Evolutionary conservation across 2,797 vertebrate genomes (phyloP), one percentile per base, ranked within the genome.

Genomic region (Odontamblyopus rebecca): DNA sequence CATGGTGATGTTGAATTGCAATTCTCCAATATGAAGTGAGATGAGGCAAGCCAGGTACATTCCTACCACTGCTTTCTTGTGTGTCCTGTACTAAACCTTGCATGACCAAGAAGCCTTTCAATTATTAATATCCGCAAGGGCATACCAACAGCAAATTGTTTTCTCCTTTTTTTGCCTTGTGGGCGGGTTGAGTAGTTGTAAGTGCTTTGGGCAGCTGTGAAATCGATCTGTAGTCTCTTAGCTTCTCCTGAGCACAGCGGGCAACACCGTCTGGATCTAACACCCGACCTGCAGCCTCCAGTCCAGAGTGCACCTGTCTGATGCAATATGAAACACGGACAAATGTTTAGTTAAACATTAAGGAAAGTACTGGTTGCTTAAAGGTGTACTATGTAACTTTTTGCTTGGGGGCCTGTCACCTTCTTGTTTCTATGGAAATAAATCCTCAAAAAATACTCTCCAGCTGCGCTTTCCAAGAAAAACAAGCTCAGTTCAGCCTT

Each of bases 61-160:
- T 71, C 81, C 82, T 83, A 81, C 75, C 61, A 81, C 76, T 60
- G 56, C 66, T 67, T 66, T 67, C 71, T 67, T 63, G 74, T 68
- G 56, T 68, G 70, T 70, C 72, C 70, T 71, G 73, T 79, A 89
- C 86, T 88, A 88, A 89, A 88, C 83, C 76, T 72, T 71, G 76
- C 78, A 75, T 79, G 84, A 82, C 79, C 76, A 69, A 78, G 83
- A 87, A 87, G 83, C 70, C 82, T 90, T 88, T 93, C 84, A 89
- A 89, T 93, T 91, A 92, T 92, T 93, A 83, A 91, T 86, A 83
- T 90, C 84, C 80, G 73, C 44, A 68, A 80, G 82, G 82, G 84
- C 79, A 79, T 80, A 71, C 69, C 79, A 81, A 63, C 35, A 54
- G 75, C 74, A 89, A 89, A 88, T 83, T 69, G 79, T 89, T 89